Conservation (phyloP, 1,140 invertebrate species). For the Ectropis grisescens region DNA sequence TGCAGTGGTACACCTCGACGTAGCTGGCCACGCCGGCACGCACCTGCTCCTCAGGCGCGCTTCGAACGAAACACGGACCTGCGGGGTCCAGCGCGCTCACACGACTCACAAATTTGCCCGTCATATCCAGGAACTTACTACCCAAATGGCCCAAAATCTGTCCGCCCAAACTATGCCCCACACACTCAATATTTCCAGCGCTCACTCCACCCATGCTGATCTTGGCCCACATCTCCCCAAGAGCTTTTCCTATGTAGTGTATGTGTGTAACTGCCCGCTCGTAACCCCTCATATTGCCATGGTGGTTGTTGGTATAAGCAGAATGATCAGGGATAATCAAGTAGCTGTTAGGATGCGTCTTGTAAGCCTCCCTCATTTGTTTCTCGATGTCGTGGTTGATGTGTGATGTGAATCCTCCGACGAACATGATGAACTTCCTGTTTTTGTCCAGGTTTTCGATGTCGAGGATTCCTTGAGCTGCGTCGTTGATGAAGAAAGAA, state of each 20-base stretch:
- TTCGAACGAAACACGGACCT: slow-evolving; percentile 74
- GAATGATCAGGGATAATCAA: slow-evolving; percentile 58
- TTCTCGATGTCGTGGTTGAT: slow-evolving; percentile 47
- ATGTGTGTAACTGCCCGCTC: slow-evolving; percentile 53
- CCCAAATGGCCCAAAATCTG: slow-evolving; percentile 71
- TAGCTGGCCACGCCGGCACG: slow-evolving; percentile 73
- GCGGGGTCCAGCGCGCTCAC: slow-evolving; percentile 83
- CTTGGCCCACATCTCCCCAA: slow-evolving; percentile 34
- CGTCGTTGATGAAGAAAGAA: slow-evolving; percentile 31
- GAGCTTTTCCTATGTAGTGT: slow-evolving; percentile 48
- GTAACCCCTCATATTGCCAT: slow-evolving; percentile 45
- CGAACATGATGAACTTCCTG: slow-evolving; percentile 49
- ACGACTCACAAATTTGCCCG: slow-evolving; percentile 41
- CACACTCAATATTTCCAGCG: slow-evolving; percentile 45
- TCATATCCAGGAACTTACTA: slow-evolving; percentile 46
- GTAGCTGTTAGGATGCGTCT: slow-evolving; percentile 39
- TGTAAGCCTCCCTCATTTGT: slow-evolving; percentile 36
- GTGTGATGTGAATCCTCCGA: slow-evolving; percentile 51
- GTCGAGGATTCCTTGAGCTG: slow-evolving; percentile 33
- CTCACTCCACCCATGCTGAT: slow-evolving; percentile 34
- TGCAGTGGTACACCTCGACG: slow-evolving; percentile 84
- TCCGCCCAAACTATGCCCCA: slow-evolving; percentile 67
- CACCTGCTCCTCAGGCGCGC: slow-evolving; percentile 68
- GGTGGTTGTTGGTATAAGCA: slow-evolving; percentile 44
- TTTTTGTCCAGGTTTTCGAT: slow-evolving; percentile 34